Evolutionary conservation across 1,140 invertebrate genomes (phyloP).

Genomic region (Pogonomyrmex barbatus): DNA sequence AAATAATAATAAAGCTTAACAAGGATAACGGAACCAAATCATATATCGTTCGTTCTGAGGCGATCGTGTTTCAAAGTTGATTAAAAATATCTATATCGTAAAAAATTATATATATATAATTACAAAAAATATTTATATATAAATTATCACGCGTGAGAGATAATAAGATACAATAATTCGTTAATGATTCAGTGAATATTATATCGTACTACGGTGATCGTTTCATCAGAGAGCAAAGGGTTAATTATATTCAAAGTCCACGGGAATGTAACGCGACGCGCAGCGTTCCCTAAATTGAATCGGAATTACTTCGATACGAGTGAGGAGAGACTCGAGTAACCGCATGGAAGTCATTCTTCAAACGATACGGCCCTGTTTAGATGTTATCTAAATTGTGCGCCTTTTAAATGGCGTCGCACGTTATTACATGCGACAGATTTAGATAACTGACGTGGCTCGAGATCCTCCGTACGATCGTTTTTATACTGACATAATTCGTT

Average conservation of each 20-base stretch:
- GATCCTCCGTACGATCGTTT: constrained; percentile 29
- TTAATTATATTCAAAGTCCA: constrained; percentile 57
- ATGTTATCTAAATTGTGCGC: constrained; percentile 53
- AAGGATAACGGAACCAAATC: neutral
- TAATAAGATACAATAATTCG: neutral
- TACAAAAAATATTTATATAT: neutral
- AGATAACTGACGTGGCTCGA: constrained; percentile 21
- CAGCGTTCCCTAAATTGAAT: constrained; percentile 36
- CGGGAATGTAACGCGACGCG: constrained; percentile 18
- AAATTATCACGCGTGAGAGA: neutral
- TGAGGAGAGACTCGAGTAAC: neutral
- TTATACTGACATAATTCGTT: constrained; percentile 53
- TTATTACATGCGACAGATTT: constrained; percentile 66
- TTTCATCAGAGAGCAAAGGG: neutral
- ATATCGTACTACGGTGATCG: neutral
- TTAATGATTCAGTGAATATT: neutral
- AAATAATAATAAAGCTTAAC: neutral
- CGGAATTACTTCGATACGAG: constrained; percentile 45
- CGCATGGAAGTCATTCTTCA: constrained; percentile 49
- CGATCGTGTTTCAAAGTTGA: neutral
- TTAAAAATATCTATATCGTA: neutral
- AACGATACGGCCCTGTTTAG: constrained; percentile 49
- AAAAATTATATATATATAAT: neutral
- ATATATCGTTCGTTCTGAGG: neutral
- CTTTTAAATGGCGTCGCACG: constrained; percentile 44